Evolutionary conservation across 1,140 invertebrate genomes (phyloP), one percentile per base, ranked within the genome.

Genomic region (Drosophila simulans): DNA sequence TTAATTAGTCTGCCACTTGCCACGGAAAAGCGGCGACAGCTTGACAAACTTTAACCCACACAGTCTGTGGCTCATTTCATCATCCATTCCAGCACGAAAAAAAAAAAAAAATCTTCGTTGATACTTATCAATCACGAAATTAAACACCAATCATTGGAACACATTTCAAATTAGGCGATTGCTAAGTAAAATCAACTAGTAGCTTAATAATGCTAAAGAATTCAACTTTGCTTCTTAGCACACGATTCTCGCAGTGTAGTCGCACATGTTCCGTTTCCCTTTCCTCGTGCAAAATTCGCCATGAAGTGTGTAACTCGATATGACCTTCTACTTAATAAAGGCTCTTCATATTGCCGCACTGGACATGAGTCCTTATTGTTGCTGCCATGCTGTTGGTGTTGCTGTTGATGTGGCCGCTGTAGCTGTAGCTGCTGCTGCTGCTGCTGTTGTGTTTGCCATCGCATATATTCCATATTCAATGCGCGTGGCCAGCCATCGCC

Each of bases 1-100:
- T 83, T 88, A 88, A 88, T 88, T 88, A 89, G 83, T 88, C 80
- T 80, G 74, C 65, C 78, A 86, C 70, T 81, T 76, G 77, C 53
- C 79, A 77, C 69, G 72, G 56, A 45, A 71, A 64, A 70, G 46
- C 68, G 64, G 60, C 55, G 58, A 78, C 66, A 77, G 74, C 78
- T 80, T 70, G 72, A 77, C 81, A 80, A 75, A 79, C 57, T 72
- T 69, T 60, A 54, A 64, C 55, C 55, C 48, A 51, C 40, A 42
- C 31, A 49, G 27, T 35, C 25, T 45, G 20, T n/a, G 40, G 12
- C 1, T 27, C 13, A 11, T 13, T 2, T 13, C n/a, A 22, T n/a
- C 45, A 15, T 20, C 12, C 11, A 15, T 34, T 12, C 2, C 46
- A n/a, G 12, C 0, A 5, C 2, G 3, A 13, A 5, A 5, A n/a